Evolutionary conservation across 2,888 invertebrate genomes (phyloP), one percentile per base, ranked within the genome.

Genomic region (Chymomyza amoena): DNA sequence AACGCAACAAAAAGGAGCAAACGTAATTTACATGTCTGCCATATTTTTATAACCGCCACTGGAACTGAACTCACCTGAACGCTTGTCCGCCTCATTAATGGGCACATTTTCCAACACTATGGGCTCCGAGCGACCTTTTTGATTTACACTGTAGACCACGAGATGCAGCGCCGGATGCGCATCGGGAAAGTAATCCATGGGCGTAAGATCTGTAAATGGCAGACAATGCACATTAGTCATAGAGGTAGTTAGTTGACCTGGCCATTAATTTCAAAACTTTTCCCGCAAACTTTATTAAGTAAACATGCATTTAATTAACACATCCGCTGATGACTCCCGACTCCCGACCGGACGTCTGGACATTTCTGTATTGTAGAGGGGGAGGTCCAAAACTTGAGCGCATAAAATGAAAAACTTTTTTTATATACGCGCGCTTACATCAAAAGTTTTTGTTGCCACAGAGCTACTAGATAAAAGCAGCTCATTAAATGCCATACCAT

Each of bases 51-150:
- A 2, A 3, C 25, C 25, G 4, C 25, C 4, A 25, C 7, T n/a
- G 20, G 2, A 3, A 16, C 56, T 13, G 7, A 32, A 84, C 91
- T 91, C 92, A 97, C 97, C 96, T 92, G 96, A 95, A 89, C 96
- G 94, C 90, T 95, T 96, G 81, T 96, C 97, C 62, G 97, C 96
- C 91, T 97, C 97, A 91, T 96, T 96, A 88, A 97, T 95, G 82
- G 96, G 95, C 84, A 97, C 96, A 89, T 97, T 96, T 91, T 97
- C 97, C 72, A 97, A 93, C 9, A 96, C 93, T 72, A 95, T 94
- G 82, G 95, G 95, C 84, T 96, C 97, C 72, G 97, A 96, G 76
- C 95, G 94, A 65, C 97, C 97, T 91, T 97, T 97, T 72, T 96
- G 94, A 92, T 97, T 97, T 81, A 94, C 94, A 69, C 97, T 95